Evolutionary conservation across 2,113 vertebrate species (phyloP).

Genomic region (Lipophrys pholis): DNA sequence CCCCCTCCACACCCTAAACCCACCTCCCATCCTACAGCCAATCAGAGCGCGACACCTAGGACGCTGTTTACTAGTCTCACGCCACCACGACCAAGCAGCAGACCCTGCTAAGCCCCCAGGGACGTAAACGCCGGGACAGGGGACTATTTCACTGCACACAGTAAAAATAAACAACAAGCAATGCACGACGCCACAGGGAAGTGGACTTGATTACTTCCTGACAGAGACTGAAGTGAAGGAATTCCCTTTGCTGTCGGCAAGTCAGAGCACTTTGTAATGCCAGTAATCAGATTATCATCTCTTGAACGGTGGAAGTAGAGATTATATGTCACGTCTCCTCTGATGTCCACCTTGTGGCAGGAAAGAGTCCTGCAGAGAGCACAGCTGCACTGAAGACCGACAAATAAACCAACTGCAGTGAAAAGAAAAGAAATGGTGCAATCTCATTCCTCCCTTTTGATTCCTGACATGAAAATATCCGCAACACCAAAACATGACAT

Average conservation of each 20-base stretch:
- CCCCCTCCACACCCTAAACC: constrained; percentile 35
- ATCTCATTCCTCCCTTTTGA: too few relatives aligned
- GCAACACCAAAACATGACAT: neutral
- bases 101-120: constrained; percentile 27
- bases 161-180: constrained; percentile 52
- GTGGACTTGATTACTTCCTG: constrained; percentile 2
- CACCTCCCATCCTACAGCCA: constrained; percentile 65
- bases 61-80: constrained; percentile 62
- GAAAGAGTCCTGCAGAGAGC: constrained; percentile 28
- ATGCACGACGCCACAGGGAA: constrained; percentile 3
- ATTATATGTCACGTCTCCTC: constrained; percentile 44
- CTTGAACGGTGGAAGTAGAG: constrained; percentile 24
- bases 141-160: constrained; percentile 57
- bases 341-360: neutral
- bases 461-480: constrained; percentile 16
- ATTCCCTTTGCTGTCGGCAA: constrained; percentile 32
- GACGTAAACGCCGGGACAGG: constrained; percentile 47
- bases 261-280: constrained; percentile 31
- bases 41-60: constrained; percentile 32
- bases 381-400: constrained; percentile 11
- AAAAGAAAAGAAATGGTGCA: neutral
- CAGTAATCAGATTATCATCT: constrained; percentile 69
- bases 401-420: constrained; percentile 16
- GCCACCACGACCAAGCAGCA: constrained; percentile 32
- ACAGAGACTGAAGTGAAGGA: constrained; percentile 23